These are phyloP conservation scores for Grammomys surdaster DNA, from an alignment of 2,113 vertebrate genomes.

Conservation along the genomic window DNA sequence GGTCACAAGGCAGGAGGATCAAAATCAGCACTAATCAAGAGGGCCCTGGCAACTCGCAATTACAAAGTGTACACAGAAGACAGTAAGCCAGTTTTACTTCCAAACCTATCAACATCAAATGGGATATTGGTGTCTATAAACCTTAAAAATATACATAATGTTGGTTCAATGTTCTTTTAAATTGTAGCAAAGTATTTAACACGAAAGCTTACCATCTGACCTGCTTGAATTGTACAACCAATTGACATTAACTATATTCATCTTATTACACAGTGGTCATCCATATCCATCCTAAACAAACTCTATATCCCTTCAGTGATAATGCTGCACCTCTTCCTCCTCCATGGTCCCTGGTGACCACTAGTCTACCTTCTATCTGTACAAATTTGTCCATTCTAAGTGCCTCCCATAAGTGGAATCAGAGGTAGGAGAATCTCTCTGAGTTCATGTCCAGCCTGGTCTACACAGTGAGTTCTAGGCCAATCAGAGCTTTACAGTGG, in stretches of 20 bases:
- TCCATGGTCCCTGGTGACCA: not conserved
- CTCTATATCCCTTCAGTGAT: not conserved
- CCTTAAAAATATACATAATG: constrained; percentile 17
- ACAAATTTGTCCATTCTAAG: not conserved
- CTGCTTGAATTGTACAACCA: not conserved
- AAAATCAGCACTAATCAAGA: not conserved
- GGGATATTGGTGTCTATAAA: not conserved
- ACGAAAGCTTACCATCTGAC: not conserved
- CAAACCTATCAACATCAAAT: not conserved
- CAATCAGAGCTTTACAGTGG: not conserved
- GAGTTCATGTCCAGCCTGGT: not conserved
- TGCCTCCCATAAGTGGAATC: not conserved
- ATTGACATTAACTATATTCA: not conserved
- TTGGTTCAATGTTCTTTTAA: not conserved
- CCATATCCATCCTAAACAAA: not conserved
- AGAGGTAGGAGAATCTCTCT: not conserved
- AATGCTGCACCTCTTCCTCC: not conserved
- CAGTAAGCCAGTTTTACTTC: not conserved
- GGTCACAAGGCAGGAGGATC: not conserved
- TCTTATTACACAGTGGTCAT: not conserved
- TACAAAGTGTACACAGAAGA: not conserved
- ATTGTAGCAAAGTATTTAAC: not conserved
- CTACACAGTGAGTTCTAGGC: not conserved
- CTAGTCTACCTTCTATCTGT: not conserved
- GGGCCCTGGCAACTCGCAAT: not conserved